Conservation (phyloP, 2,113 vertebrate genomes). For the Centrocercus urophasianus region DNA sequence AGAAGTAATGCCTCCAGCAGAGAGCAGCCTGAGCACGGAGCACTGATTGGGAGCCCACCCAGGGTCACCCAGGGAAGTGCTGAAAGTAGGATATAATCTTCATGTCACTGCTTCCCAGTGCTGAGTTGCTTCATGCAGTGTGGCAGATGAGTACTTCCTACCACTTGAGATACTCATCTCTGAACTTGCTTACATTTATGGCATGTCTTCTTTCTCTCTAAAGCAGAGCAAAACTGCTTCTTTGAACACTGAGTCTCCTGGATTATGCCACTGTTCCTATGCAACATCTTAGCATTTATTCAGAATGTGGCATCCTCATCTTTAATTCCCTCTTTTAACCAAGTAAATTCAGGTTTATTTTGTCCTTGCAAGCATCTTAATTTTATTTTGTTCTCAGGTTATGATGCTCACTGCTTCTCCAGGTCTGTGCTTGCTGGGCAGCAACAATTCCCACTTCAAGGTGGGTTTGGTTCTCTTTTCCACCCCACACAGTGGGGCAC, state of each 20-base stretch:
- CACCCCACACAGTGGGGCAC: neutral
- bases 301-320: neutral
- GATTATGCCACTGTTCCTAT: neutral
- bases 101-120: neutral
- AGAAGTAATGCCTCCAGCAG: neutral
- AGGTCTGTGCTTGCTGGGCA: neutral
- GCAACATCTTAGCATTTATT: neutral
- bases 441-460: neutral
- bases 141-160: neutral
- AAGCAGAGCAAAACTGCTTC: neutral
- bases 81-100: neutral
- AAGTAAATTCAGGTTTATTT: neutral
- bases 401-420: neutral
- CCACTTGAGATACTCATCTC: neutral
- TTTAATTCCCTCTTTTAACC: neutral
- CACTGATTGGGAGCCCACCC: neutral
- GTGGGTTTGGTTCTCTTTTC: neutral
- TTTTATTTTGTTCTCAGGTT: neutral
- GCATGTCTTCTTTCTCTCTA: neutral
- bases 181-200: neutral
- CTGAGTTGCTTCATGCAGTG: neutral
- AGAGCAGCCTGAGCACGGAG: neutral
- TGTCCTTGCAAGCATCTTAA: neutral
- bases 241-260: neutral
- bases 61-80: neutral